These are phyloP conservation scores for Syngnathus rostellatus DNA, from an alignment of 2,797 vertebrate species.

Conservation along the genomic window DNA sequence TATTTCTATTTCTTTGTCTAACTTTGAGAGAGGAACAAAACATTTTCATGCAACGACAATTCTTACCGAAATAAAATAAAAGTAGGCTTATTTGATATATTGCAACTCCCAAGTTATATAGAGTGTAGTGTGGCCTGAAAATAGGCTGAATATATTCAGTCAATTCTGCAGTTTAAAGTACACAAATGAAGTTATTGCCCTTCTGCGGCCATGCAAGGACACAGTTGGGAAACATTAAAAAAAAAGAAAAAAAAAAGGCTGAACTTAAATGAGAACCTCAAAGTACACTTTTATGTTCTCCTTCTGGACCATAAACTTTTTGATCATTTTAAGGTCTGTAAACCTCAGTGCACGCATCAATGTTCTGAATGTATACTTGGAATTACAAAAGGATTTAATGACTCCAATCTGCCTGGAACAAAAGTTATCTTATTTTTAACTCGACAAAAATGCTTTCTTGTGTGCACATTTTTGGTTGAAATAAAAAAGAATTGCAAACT, in stretches of 20 bases:
- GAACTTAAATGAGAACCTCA: neutral
- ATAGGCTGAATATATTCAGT: neutral
- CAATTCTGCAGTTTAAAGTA: neutral
- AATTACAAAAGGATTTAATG: neutral
- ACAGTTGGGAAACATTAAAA: neutral
- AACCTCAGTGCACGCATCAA: neutral
- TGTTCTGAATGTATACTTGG: neutral
- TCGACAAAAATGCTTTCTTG: neutral
- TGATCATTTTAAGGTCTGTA: neutral
- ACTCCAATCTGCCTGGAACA: neutral
- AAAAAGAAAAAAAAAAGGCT: neutral
- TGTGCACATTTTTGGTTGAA: neutral
- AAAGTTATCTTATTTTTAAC: neutral
- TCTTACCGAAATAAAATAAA: too few species aligned
- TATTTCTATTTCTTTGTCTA: too few species aligned
- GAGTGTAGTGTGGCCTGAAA: neutral
- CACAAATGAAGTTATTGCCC: neutral
- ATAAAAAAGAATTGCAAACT: too few species aligned
- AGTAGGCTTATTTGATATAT: too few species aligned
- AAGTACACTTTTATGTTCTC: slow-evolving; percentile 1
- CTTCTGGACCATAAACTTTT: neutral
- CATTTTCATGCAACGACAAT: too few species aligned
- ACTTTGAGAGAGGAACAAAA: too few species aligned
- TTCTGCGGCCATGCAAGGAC: neutral
- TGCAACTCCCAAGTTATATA: too few species aligned